Base-by-base conservation (phyloP, 2,113 vertebrate genomes). In the Acrocephalus kingi region DNA sequence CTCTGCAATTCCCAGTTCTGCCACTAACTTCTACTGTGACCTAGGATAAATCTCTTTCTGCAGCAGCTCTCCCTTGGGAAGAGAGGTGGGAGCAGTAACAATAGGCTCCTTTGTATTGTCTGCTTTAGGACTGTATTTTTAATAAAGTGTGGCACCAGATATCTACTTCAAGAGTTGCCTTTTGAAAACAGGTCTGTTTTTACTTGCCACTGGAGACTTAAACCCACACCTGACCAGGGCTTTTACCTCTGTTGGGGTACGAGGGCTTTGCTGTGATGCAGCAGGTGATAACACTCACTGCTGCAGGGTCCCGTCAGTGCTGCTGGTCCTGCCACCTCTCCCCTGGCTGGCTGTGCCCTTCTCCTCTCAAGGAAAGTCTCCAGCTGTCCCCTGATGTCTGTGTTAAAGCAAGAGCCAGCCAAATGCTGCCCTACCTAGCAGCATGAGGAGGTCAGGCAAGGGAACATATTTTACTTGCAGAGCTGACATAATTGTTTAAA, bases 401-500 rank as follows among this genome's bases (percentile, higher is more conserved):
- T 88, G 68, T 80, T 89, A 90, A 73, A 93, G 52, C 45, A 74
- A 46, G 64, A 90, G 67, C 66, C 72, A 67, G 61, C 45, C 82
- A 87, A 81, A 93, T 23, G 56, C 79, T 52, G 45, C 76, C 79
- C 72, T 86, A 88, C 86, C 83, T 90, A 84, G 64, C 73, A 94
- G 73, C 66, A 52, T 11, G 31, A 61, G 35, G 85, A 89, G 93
- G 76, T 89, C 88, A 92, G 92, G 43, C 11, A 0, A 92, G 76
- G 85, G 73, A 94, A 95, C 84, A 58, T 83, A 85, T 93, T 96
- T 95, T 83, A 78, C 94, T 94, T 68, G 73, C 72, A 63, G 90
- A 92, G 75, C 85, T 93, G 90, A 92, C 80, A 90, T 94, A 96
- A 93, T 92, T 87, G 83, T 94, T 94, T 76, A 92, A 92, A 94